These are phyloP conservation scores for Oryzias dopingdopingensis DNA, from an alignment of 2,797 vertebrate species.

Conservation along the genomic window DNA sequence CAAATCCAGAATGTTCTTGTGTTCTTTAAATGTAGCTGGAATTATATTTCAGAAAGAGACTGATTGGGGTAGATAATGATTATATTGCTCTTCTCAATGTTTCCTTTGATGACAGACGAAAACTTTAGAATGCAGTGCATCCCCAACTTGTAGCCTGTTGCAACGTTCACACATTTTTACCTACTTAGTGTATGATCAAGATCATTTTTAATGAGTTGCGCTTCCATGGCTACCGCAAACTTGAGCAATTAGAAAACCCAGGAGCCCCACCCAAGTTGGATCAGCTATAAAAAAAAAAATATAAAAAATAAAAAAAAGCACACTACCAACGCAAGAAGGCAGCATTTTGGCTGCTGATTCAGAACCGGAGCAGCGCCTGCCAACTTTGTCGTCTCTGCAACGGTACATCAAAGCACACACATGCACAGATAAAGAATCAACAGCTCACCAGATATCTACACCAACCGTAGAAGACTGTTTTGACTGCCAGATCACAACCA, in stretches of 20 bases:
- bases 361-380: conserved; percentile 55
- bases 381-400: conserved; percentile 48
- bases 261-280: conserved; percentile 60
- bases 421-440: conserved; percentile 65
- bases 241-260: conserved; percentile 58
- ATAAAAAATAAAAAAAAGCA: conserved; percentile 53
- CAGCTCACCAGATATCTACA: conserved; percentile 60
- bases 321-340: conserved; percentile 67
- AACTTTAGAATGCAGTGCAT: conserved; percentile 63
- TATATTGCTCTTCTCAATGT: conserved; percentile 66
- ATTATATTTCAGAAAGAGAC: conserved; percentile 68
- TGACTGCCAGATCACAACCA: no score
- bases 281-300: conserved; percentile 42
- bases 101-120: conserved; percentile 57
- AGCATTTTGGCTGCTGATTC: conserved; percentile 48
- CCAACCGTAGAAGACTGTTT: conserved; percentile 11
- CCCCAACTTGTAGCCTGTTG: conserved; percentile 50
- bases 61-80: conserved; percentile 52
- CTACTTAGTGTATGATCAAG: conserved; percentile 55
- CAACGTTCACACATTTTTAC: conserved; percentile 55
- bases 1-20: conserved; percentile 69
- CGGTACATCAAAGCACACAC: conserved; percentile 68
- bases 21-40: conserved; percentile 70
- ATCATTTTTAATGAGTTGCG: conserved; percentile 60
- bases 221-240: conserved; percentile 72